A percentile compares a stretch with the other conserved stretches of the same genome.
phyloP scores from a whole-genome alignment of 37 sponge, comb jelly and placozoan species.

The Ephydatia muelleri region DNA sequence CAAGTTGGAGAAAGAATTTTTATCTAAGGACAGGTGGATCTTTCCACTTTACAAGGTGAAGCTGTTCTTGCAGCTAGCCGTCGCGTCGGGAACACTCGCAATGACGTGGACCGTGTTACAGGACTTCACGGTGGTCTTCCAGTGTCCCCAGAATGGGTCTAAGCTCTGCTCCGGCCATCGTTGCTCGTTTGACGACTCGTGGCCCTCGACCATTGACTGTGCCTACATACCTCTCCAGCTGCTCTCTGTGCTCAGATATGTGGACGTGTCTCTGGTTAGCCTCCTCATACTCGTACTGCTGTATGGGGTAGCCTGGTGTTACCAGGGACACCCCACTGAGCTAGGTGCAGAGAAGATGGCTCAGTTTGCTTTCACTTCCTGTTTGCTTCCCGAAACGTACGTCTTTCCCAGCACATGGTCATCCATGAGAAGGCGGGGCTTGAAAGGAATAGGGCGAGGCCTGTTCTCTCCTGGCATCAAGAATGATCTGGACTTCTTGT shows the following conservation, averaged over 20 bases:
- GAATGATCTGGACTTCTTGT: conserved; percentile 54
- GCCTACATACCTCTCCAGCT: conserved; percentile 9
- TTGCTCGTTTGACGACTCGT: not conserved
- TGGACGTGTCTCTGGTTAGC: not conserved
- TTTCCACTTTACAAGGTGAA: conserved; percentile 45
- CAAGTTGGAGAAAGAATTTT: conserved; percentile 49
- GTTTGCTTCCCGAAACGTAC: conserved; percentile 34
- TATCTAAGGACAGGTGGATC: conserved; percentile 12
- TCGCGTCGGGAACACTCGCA: not conserved
- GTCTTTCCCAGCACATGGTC: not conserved
- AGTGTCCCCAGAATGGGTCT: conserved; percentile 3
- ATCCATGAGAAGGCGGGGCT: not conserved
- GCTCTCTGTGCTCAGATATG: not conserved
- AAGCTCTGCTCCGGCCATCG: not conserved
- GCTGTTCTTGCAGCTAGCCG: conserved; percentile 20
- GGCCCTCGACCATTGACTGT: conserved; percentile 2
- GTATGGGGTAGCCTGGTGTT: conserved; percentile 40
- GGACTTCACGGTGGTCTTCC: conserved; percentile 12
- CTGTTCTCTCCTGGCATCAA: conserved; percentile 22
- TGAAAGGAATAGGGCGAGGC: not conserved
- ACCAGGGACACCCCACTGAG: conserved; percentile 30
- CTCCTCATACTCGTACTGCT: not conserved
- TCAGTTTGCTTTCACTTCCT: conserved; percentile 33
- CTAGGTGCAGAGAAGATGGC: conserved; percentile 41
- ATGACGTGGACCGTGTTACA: not conserved